Conservation (phyloP, 2,888 invertebrate species). For the Boloria euphrosyne region DNA sequence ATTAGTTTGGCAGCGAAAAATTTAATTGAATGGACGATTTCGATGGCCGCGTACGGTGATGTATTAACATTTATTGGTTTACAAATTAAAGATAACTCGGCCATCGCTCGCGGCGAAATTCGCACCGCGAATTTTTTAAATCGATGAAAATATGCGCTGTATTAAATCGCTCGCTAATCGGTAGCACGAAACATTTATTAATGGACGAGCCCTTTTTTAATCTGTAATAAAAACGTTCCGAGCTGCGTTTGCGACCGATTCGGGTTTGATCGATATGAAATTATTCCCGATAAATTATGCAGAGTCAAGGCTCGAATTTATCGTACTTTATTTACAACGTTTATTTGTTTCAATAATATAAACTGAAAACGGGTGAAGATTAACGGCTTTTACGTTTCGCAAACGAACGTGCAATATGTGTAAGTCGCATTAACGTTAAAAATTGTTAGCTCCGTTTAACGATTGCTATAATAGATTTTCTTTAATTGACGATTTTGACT, state of each 20-base stretch:
- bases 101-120: slow-evolving; percentile 50
- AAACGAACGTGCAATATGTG: slow-evolving; percentile 27
- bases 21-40: slow-evolving; percentile 66
- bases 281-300: slow-evolving; percentile 55
- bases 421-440: slow-evolving; percentile 15
- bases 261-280: slow-evolving; percentile 49
- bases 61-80: slow-evolving; percentile 81
- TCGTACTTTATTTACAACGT: slow-evolving; percentile 51
- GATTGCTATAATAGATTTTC: background rate
- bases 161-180: slow-evolving; percentile 55
- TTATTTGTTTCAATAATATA: slow-evolving; percentile 55
- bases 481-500: background rate
- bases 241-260: slow-evolving; percentile 45
- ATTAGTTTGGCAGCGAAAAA: slow-evolving; percentile 74
- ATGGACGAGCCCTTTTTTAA: slow-evolving; percentile 49
- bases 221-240: slow-evolving; percentile 46
- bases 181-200: slow-evolving; percentile 54
- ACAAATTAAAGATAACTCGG: slow-evolving; percentile 76
- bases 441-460: slow-evolving; percentile 12
- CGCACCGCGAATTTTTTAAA: slow-evolving; percentile 58
- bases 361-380: slow-evolving; percentile 47
- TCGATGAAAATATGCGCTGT: slow-evolving; percentile 53
- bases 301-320: slow-evolving; percentile 53
- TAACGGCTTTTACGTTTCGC: slow-evolving; percentile 42
- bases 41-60: slow-evolving; percentile 58